Percentiles rank a stretch among this genome's conserved stretches.
These are phyloP conservation scores for Galaxias olidus DNA, from an alignment of 2,797 vertebrate genomes.

Conservation along the genomic window DNA sequence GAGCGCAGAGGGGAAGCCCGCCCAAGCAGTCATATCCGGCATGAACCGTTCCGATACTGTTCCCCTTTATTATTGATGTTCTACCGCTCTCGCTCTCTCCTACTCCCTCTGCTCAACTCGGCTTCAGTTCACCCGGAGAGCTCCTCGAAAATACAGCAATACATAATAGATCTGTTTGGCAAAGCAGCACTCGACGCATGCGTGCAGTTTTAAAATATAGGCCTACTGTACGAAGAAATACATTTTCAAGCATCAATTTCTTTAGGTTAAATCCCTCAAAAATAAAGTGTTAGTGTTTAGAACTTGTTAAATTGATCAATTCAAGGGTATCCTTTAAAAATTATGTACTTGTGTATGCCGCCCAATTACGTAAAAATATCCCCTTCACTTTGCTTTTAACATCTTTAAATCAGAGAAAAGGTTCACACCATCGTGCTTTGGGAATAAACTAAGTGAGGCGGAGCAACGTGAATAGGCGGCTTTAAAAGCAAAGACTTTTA, in stretches of 20 bases:
- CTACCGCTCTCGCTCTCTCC: slow-evolving; percentile 22
- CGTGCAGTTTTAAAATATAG: neutral
- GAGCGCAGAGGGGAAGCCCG: slow-evolving; percentile 48
- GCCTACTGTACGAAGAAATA: slow-evolving; percentile 16
- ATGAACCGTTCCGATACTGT: slow-evolving; percentile 44
- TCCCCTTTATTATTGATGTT: slow-evolving; percentile 51
- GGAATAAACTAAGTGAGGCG: slow-evolving; percentile 57
- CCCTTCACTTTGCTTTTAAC: slow-evolving; percentile 42
- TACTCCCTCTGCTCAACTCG: neutral
- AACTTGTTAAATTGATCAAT: slow-evolving; percentile 54
- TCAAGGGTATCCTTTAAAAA: slow-evolving; percentile 64
- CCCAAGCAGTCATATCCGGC: slow-evolving; percentile 53
- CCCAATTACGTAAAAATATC: slow-evolving; percentile 55
- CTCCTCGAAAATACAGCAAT: neutral
- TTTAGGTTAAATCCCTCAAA: neutral
- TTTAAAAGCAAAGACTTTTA: slow-evolving; percentile 52
- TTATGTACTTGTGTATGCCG: slow-evolving; percentile 63
- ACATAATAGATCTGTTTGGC: neutral
- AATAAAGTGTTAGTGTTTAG: neutral
- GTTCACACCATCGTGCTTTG: slow-evolving; percentile 44
- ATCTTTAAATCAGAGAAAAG: slow-evolving; percentile 46
- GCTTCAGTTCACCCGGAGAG: neutral
- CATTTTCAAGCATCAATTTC: neutral
- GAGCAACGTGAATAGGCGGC: slow-evolving; percentile 51
- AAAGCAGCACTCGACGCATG: no score